Evolutionary conservation across 2,888 invertebrate genomes (phyloP).

Genomic region (Agrotis puta): DNA sequence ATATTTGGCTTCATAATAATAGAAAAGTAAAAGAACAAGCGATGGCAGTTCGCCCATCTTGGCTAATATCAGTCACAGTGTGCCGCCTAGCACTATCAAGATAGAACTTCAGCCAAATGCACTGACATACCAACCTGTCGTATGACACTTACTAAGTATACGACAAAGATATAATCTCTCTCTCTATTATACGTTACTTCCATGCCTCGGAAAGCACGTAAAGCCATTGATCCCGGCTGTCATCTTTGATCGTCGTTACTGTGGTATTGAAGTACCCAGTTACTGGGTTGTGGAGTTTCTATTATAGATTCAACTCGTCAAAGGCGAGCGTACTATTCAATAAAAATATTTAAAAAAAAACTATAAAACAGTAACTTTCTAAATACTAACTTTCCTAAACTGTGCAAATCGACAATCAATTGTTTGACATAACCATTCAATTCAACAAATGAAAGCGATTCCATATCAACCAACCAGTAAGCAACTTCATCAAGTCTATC

Average conservation of each 20-base stretch:
- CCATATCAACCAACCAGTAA: background rate
- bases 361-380: too few species aligned
- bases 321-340: too few species aligned
- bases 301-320: too few species aligned
- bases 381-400: too few species aligned
- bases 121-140: background rate
- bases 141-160: background rate
- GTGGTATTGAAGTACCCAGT: too few species aligned
- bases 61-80: slow-evolving; percentile 31
- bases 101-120: slow-evolving; percentile 53
- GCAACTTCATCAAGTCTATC: slow-evolving; percentile 34
- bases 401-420: slow-evolving; percentile 4
- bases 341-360: too few species aligned
- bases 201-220: too few species aligned
- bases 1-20: slow-evolving; percentile 21
- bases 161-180: background rate
- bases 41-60: slow-evolving; percentile 50
- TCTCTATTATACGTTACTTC: background rate
- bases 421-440: background rate
- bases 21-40: slow-evolving; percentile 22
- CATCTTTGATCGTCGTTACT: too few species aligned
- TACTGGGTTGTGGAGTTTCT: too few species aligned
- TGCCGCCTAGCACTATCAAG: slow-evolving; percentile 47
- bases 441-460: background rate
- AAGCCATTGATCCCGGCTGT: too few species aligned